Evolutionary conservation across 2,113 vertebrate genomes (phyloP).

Genomic region (Grallaria varia): DNA sequence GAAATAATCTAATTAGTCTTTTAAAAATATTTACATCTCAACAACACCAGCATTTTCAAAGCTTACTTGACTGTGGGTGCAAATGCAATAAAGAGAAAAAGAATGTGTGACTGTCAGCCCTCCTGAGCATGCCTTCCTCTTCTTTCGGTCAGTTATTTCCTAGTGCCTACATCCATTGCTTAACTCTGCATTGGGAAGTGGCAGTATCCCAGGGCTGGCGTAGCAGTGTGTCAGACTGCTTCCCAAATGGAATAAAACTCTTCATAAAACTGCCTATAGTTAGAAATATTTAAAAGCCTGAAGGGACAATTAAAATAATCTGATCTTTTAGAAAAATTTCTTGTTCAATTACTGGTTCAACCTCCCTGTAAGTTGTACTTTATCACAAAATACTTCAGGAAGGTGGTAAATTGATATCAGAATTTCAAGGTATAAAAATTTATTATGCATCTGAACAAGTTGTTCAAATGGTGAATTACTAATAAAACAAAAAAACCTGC

Average conservation of each 20-base stretch:
- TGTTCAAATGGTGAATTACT: not conserved
- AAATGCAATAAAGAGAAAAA: not conserved
- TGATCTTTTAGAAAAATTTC: not conserved
- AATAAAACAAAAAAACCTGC: not conserved
- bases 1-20: not conserved
- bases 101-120: fast-evolving
- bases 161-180: not conserved
- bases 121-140: not conserved
- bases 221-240: not conserved
- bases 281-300: not conserved
- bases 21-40: not conserved
- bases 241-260: not conserved
- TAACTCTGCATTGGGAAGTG: not conserved
- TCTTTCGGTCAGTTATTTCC: not conserved
- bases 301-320: not conserved
- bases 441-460: not conserved
- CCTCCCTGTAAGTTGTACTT: not conserved
- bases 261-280: not conserved
- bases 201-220: not conserved
- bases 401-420: not conserved
- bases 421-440: not conserved
- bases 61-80: not conserved
- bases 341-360: not conserved
- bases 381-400: not conserved
- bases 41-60: not conserved